Base-by-base conservation (phyloP, 2,888 invertebrate genomes). In the Caenorhabditis afra region DNA sequence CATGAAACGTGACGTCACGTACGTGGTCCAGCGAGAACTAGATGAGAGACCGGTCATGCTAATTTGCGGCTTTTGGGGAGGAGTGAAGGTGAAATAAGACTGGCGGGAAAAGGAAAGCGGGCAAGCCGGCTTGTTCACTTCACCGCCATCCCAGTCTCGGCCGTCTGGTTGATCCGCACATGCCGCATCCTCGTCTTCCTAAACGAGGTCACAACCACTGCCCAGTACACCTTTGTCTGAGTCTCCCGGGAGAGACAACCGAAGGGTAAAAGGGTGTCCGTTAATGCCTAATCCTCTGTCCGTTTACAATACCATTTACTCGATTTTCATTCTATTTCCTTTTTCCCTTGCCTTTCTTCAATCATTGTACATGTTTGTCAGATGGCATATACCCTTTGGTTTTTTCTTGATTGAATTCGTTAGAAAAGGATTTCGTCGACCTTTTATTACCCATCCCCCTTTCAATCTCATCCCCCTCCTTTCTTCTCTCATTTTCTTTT, bases 121-220 rank as follows among this genome's bases (percentile, higher is more conserved):
- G 12, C 20, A 53, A 62, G 14, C 44, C 37, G 49, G 20, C 47
- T 41, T 52, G 44, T 53, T 61, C 55, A 18, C 16, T 44, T 64
- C 47, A 44, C 53, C 37, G 29, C 20, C 35, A 53, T 41, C 47
- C 64, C 29, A 22, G 20, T 64, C 52, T 35, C 39, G 44, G 23
- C 57, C 20, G 57, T 66, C 70, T 64, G 57, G 47, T 50, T 39
- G 53, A 39, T 49, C 35, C 57, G 53, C 23, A 68, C 22, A 10
- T n/a, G 29, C 47, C 49, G 44, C 45, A 45, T 70, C 58, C 61
- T 41, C 59, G 45, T 39, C 55, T 62, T 55, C 47, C 59, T 67
- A 70, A 77, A 77, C 65, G 77, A 71, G 77, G 77, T 77, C 77
- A 77, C 57, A 39, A 47, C 55, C 64, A 14, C 53, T 53, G 44